Percentiles rank a stretch among this genome's conserved stretches.
Evolutionary conservation across 2,888 invertebrate genomes (phyloP).

Genomic region (Dasysyrphus albostriatus): DNA sequence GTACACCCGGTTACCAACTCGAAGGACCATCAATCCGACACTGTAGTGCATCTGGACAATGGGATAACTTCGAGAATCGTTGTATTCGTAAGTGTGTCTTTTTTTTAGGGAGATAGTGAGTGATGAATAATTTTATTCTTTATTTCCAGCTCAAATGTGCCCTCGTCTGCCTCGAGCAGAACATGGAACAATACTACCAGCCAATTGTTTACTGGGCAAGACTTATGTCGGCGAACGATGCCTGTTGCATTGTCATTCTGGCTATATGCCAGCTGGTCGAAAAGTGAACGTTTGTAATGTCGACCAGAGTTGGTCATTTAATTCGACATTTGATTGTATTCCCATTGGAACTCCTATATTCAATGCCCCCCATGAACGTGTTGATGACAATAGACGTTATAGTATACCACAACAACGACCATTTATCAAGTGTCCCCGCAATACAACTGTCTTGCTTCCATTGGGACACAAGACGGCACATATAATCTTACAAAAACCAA

Average conservation of each 20-base stretch:
- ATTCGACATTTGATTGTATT: constrained; percentile 80
- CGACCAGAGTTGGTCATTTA: constrained; percentile 81
- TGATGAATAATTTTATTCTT: constrained; percentile 20
- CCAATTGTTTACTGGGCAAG: constrained; percentile 84
- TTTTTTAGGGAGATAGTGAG: not conserved
- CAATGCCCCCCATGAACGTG: constrained; percentile 24
- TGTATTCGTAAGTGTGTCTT: constrained; percentile 85
- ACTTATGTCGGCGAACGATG: constrained; percentile 84
- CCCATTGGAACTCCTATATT: constrained; percentile 63
- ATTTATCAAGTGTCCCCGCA: constrained; percentile 87
- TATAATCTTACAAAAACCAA: constrained; percentile 84
- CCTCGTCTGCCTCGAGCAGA: constrained; percentile 84
- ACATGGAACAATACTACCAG: constrained; percentile 85
- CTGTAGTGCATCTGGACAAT: constrained; percentile 85
- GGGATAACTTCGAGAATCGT: constrained; percentile 84
- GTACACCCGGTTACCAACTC: constrained; percentile 85
- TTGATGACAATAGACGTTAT: not conserved
- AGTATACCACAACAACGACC: constrained; percentile 80
- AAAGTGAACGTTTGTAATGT: constrained; percentile 81
- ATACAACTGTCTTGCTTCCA: constrained; percentile 86
- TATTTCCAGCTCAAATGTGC: constrained; percentile 83
- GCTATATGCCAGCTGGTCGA: constrained; percentile 82
- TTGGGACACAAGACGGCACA: constrained; percentile 80
- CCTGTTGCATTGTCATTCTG: constrained; percentile 84
- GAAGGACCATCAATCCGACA: constrained; percentile 85